These are phyloP conservation scores for Sebastes taczanowskii DNA, from an alignment of 2,797 vertebrate genomes.

Conservation along the genomic window DNA sequence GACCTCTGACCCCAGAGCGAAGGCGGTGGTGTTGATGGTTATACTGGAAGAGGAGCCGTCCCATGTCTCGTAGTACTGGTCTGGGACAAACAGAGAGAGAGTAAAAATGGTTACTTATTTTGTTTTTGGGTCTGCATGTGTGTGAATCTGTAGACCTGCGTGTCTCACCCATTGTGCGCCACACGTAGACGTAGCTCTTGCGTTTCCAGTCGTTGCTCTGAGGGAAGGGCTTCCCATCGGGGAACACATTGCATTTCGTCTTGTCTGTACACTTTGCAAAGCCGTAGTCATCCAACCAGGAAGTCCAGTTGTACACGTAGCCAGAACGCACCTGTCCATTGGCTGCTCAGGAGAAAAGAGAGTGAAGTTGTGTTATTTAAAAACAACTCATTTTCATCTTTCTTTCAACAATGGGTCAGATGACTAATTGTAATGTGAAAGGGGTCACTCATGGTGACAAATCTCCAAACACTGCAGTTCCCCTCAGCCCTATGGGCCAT, in stretches of 20 bases:
- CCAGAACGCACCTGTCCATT: slow-evolving; percentile 78
- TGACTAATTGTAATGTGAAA: not conserved
- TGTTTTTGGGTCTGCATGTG: rapidly evolving
- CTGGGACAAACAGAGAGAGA: slow-evolving; percentile 61
- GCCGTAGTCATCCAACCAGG: slow-evolving; percentile 84
- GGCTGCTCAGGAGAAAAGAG: slow-evolving; percentile 48
- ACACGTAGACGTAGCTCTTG: slow-evolving; percentile 90
- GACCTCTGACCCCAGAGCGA: slow-evolving; percentile 86
- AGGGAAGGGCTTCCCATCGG: slow-evolving; percentile 90
- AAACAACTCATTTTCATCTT: not conserved
- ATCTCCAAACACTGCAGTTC: not conserved
- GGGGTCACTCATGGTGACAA: not conserved
- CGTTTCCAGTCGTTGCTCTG: slow-evolving; percentile 84
- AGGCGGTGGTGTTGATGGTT: slow-evolving; percentile 87
- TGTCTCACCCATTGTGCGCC: slow-evolving; percentile 89
- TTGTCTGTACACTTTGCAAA: slow-evolving; percentile 78
- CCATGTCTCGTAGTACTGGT: slow-evolving; percentile 88
- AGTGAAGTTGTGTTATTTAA: not conserved
- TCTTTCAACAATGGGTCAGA: not conserved
- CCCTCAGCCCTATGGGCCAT: not conserved
- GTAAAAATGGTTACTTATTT: not conserved
- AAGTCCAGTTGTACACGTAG: slow-evolving; percentile 90
- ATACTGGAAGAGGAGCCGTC: slow-evolving; percentile 85
- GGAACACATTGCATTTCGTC: slow-evolving; percentile 84
- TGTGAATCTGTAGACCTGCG: not conserved